Percentiles rank a stretch among this genome's conserved stretches.
Evolutionary conservation across 2,888 invertebrate genomes (phyloP).

Genomic region (Melangyna quadrimaculata): DNA sequence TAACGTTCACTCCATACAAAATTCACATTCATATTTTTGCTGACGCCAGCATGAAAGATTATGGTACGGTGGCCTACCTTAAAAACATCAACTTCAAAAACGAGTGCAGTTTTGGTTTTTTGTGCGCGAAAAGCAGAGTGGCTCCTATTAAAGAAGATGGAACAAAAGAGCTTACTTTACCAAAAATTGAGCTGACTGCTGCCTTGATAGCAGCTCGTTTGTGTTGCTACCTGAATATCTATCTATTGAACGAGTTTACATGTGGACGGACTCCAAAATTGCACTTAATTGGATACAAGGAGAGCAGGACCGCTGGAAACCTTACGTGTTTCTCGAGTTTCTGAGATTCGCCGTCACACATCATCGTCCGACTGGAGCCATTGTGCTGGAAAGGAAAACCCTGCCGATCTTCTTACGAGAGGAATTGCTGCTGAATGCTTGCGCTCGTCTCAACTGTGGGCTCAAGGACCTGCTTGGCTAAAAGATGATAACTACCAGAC

Average conservation of each 20-base stretch:
- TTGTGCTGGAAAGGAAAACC: too few relatives aligned
- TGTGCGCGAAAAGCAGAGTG: slow-evolving; percentile 8
- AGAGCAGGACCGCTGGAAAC: background rate
- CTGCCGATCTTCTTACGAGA: too few relatives aligned
- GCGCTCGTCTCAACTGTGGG: too few relatives aligned
- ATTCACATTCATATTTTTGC: too few relatives aligned
- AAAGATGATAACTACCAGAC: background rate
- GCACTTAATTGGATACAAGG: slow-evolving; percentile 8
- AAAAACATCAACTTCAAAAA: too few relatives aligned
- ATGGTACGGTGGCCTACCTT: too few relatives aligned
- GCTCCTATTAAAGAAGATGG: background rate
- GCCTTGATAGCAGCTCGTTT: background rate
- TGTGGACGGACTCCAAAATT: slow-evolving; percentile 2
- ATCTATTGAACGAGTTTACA: background rate
- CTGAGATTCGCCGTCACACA: background rate
- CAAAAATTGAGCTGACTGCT: background rate
- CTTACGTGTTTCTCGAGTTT: slow-evolving; percentile 11
- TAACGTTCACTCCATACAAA: too few relatives aligned
- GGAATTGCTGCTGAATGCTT: too few relatives aligned
- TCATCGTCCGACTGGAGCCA: background rate
- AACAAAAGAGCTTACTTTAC: too few relatives aligned
- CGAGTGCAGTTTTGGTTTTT: too few relatives aligned
- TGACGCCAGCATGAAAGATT: too few relatives aligned
- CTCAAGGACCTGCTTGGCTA: background rate
- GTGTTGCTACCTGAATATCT: background rate